Base-by-base conservation (phyloP, 2,113 vertebrate species). In the Redunca redunca region DNA sequence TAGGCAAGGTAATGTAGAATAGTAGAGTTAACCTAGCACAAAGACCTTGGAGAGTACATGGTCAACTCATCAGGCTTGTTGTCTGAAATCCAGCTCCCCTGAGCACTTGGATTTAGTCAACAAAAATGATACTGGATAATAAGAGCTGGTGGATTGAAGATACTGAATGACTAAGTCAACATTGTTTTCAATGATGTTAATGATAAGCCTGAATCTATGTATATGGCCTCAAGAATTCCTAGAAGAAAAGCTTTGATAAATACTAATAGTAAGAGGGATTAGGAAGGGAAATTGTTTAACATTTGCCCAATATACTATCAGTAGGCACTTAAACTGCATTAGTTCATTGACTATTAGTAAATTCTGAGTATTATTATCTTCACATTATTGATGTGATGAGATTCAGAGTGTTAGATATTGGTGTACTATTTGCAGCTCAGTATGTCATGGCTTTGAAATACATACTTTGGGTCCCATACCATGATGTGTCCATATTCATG, bases 271-370 rank as follows among this genome's bases (percentile, higher is more conserved):
- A 50, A 88, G 9, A 62, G 19, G 46, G 36, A 67, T 7, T 17
- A 64, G 10, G 7, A 62, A 94, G 10, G 26, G 11, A 91, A 77
- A 81, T 2, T 74, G 83, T 36, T 57, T 77, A 85, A 91, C 25
- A 78, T 90, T 93, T 97, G 8, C 52, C 28, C 62, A 92, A 85
- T 23, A 21, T 15, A n/a, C 57, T 50, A 21, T 60, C 78, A 80
- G 36, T 83, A 88, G 50, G 11, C 17, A 55, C 48, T n/a, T 74
- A 14, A 77, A 60, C 6, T 62, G 1, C 6, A 87, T 91, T 26
- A 50, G 30, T 23, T 83, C 5, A 89, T 64, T 95, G 48, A 40
- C 40, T 87, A 40, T 67, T 62, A 64, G 17, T 58, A 23, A 94
- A 58, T 28, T 5, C 30, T 53, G 36, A 11, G 3, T n/a, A 46